Percentiles rank a stretch among this genome's conserved stretches.
Evolutionary conservation across 2,797 vertebrate genomes (phyloP).

Genomic region (Poeciliopsis gracilis): DNA sequence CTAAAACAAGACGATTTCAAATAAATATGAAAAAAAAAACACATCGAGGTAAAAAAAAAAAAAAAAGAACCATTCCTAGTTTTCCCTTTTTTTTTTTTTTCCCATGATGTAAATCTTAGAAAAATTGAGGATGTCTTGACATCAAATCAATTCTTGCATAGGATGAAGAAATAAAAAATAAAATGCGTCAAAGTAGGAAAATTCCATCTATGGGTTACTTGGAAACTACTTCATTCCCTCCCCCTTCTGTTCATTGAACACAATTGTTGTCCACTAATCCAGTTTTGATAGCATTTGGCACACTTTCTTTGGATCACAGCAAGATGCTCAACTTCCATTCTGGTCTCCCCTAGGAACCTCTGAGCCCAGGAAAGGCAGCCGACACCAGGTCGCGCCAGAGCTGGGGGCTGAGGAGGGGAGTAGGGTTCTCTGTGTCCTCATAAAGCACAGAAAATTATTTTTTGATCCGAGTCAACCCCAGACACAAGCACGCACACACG

Average conservation of each 20-base stretch:
- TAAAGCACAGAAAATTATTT: slow-evolving; percentile 75
- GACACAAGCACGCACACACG: slow-evolving; percentile 14
- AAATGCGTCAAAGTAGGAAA: slow-evolving; percentile 65
- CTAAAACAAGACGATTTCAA: neutral
- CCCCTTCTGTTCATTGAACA: slow-evolving; percentile 77
- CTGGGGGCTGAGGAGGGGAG: slow-evolving; percentile 53
- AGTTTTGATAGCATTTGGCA: slow-evolving; percentile 89
- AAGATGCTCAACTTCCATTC: slow-evolving; percentile 85
- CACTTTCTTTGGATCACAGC: slow-evolving; percentile 87
- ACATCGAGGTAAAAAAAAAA: neutral
- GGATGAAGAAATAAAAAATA: slow-evolving; percentile 13
- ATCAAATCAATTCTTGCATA: slow-evolving; percentile 43
- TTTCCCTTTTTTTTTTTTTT: neutral
- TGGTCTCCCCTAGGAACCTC: slow-evolving; percentile 84
- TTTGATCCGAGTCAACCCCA: slow-evolving; percentile 74
- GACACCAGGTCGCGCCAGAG: slow-evolving; percentile 75
- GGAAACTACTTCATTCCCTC: slow-evolving; percentile 77
- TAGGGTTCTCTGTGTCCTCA: slow-evolving; percentile 61
- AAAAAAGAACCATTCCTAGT: too few relatives aligned
- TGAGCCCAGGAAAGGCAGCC: slow-evolving; percentile 80
- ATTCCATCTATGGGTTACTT: slow-evolving; percentile 82
- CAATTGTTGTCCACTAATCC: slow-evolving; percentile 86
- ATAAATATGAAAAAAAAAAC: neutral
- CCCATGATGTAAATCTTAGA: neutral
- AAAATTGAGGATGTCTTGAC: slow-evolving; percentile 28